Base-by-base conservation (phyloP, 2,888 invertebrate genomes). In the Hoplodrina blanda region DNA sequence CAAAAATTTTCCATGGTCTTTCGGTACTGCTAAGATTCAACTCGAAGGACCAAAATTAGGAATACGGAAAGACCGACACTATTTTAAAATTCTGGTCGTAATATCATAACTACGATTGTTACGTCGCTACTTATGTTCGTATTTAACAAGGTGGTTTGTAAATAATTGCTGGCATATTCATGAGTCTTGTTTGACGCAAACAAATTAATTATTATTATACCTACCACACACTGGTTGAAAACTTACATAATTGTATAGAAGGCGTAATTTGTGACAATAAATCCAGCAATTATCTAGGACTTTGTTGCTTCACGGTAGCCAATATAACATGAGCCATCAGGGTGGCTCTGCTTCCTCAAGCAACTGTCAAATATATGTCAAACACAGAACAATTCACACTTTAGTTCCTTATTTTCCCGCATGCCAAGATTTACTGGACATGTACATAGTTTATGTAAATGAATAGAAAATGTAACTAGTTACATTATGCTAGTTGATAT, bases 221-320 rank as follows among this genome's bases (percentile, higher is more conserved):
- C 41, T 61, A 60, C 13, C 41, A 50, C 41, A 59, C 19, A 56
- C 49, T 52, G 54, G 61, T 62, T 66, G 41, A 37, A 57, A 46
- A 62, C 62, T 13, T 49, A 52, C 44, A 69, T 69, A 77, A 71
- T 78, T 62, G 49, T 59, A 13, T 56, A 62, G 49, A 49, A 50
- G 50, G 60, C 62, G 69, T 80, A 69, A 75, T 74, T 82, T 72
- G 60, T 71, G 41, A 46, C 52, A 52, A 10, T 68, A 59, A 70
- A 79, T 57, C 30, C 20, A 33, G 63, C 62, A 69, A 81, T 76
- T 81, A 65, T 69, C 57, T 41, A 53, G 41, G 13, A 49, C 53
- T 69, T 64, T 62, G 7, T 62, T 25, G 13, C 30, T 55, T 50
- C 37, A 46, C 15, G 3, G 4, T 33, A n/a, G 4, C 57, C n/a